phyloP scores from a whole-genome alignment of 1,140 invertebrate genomes.

The Lasioglossum albipes region DNA sequence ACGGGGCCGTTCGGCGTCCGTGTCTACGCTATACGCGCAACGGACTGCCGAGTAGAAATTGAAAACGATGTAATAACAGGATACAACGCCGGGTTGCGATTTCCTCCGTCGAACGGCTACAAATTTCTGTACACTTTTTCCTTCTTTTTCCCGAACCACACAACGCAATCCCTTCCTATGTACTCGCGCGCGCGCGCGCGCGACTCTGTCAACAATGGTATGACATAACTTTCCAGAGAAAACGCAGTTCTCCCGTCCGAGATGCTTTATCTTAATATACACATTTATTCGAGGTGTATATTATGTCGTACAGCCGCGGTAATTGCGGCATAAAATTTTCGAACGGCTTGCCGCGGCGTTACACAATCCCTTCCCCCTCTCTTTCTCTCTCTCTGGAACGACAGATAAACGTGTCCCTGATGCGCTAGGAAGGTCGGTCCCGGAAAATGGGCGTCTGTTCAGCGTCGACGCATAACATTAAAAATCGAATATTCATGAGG shows the following conservation, averaged over 20 bases:
- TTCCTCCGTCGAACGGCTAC: background rate
- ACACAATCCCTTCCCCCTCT: background rate
- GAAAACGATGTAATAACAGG: slow-evolving; percentile 12
- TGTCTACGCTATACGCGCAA: background rate
- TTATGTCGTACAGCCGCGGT: too few species aligned
- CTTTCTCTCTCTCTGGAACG: background rate
- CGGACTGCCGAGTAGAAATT: slow-evolving; percentile 28
- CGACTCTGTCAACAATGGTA: too few species aligned
- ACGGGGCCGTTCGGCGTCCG: background rate
- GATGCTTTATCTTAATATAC: slow-evolving; percentile 12
- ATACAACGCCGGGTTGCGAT: background rate
- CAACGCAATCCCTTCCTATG: too few species aligned
- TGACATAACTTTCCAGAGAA: too few species aligned
- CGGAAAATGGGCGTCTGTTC: slow-evolving; percentile 8
- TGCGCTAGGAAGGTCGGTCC: background rate
- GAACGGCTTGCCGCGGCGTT: background rate
- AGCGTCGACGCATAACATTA: background rate
- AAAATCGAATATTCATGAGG: slow-evolving; percentile 20
- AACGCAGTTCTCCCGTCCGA: background rate
- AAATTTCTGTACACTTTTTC: background rate
- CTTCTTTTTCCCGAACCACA: too few species aligned
- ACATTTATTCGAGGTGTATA: background rate
- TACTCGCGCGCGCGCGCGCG: too few species aligned
- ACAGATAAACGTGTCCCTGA: background rate
- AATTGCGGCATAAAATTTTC: background rate